Evolutionary conservation across 1,140 invertebrate genomes (phyloP).

Genomic region (Hylaeus anthracinus): DNA sequence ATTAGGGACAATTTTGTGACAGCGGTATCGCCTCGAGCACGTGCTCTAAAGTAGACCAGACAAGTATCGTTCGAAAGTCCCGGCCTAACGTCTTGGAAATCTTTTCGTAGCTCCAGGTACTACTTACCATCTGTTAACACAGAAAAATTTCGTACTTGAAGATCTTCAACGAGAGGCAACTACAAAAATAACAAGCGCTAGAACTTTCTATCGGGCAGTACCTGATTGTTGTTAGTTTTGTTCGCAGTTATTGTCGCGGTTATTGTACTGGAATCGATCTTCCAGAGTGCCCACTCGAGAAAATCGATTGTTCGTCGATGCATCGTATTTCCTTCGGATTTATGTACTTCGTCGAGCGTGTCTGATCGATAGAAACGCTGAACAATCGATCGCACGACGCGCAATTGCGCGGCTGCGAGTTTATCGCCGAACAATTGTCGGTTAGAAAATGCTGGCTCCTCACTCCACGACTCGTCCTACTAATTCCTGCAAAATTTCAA

Average conservation of each 20-base stretch:
- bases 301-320: conserved; percentile 38
- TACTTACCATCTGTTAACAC: no score
- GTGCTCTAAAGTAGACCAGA: no score
- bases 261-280: conserved; percentile 39
- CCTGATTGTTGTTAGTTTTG: no score
- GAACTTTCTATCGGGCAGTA: no score
- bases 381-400: conserved; percentile 27
- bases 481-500: not conserved
- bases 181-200: no score
- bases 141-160: no score
- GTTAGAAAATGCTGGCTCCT: conserved; percentile 35
- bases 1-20: no score
- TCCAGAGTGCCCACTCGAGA: not conserved
- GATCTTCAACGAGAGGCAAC: no score
- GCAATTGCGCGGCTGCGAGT: conserved; percentile 34
- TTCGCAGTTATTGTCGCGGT: not conserved
- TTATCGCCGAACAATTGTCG: conserved; percentile 28
- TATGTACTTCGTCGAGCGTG: conserved; percentile 40
- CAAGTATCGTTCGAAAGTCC: no score
- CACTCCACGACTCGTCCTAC: conserved; percentile 18
- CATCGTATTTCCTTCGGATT: conserved; percentile 47
- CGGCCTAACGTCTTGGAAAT: no score
- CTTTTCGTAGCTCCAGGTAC: no score
- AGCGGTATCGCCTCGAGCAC: no score
- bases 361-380: conserved; percentile 54